Percentiles rank a stretch among this genome's conserved stretches.
These are phyloP conservation scores for Drosophila azteca DNA, from an alignment of 1,140 invertebrate species.

Conservation along the genomic window DNA sequence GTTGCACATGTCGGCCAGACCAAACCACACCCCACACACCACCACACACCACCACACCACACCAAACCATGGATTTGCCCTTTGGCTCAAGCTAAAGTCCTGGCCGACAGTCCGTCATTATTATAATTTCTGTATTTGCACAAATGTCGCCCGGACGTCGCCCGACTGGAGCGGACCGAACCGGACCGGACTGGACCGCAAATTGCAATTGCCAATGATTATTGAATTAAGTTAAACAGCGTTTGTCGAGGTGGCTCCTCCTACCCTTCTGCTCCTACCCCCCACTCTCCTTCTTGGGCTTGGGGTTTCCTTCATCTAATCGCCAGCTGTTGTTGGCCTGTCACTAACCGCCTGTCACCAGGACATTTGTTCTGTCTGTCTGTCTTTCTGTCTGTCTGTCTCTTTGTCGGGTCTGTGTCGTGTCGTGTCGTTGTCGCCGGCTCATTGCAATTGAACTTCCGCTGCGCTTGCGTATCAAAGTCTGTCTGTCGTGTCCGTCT, in stretches of 20 bases:
- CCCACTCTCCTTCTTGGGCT: not conserved
- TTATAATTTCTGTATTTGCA: conserved; percentile 83
- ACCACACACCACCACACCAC: no score
- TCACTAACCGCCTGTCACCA: conserved; percentile 51
- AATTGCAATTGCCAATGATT: conserved; percentile 83
- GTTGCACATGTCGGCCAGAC: conserved; percentile 60
- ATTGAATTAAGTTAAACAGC: conserved; percentile 83
- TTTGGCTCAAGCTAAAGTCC: conserved; percentile 18
- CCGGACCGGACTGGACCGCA: conserved; percentile 31
- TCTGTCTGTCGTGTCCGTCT: conserved; percentile 41
- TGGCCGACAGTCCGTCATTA: conserved; percentile 69
- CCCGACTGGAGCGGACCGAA: conserved; percentile 17
- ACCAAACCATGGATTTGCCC: conserved; percentile 3
- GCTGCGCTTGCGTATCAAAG: conserved; percentile 80
- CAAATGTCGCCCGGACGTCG: conserved; percentile 70
- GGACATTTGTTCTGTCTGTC: conserved; percentile 27
- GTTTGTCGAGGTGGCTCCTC: conserved; percentile 67
- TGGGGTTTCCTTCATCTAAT: conserved; percentile 43
- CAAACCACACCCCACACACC: not conserved
- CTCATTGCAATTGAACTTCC: conserved; percentile 77
- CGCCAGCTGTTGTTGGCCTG: conserved; percentile 69
- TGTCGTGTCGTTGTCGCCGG: conserved; percentile 45
- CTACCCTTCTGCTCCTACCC: conserved; percentile 2
- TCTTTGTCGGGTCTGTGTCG: not conserved
- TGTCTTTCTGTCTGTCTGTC: no score